Base-by-base conservation (phyloP, 2,797 vertebrate genomes). In the Sebastes melanostomus region DNA sequence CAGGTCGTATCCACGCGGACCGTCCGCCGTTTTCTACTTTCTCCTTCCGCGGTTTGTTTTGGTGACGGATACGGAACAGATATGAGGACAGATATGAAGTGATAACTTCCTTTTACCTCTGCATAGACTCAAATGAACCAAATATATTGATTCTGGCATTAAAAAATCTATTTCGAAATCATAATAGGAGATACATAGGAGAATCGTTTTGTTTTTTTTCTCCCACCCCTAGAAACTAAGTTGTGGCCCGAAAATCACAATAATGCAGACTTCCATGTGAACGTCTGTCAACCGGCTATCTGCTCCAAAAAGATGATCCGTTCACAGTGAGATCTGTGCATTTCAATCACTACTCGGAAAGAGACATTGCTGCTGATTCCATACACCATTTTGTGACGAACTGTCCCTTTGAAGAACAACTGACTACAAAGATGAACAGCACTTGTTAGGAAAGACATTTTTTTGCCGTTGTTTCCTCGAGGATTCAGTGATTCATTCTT, bases 341-440 rank as follows among this genome's bases (percentile, higher is more conserved):
- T 54, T 50, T 4, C 0, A 18, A 5, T 55, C 32, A 27, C 32
- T 12, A 29, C 27, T 61, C 3, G 5, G 11, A 32, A 14, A 56
- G 25, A 25, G 1, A 54, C 7, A 2, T 14, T 25, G 52, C 25
- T 56, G 8, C 2, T 38, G 18, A 66, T 1, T n/a, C 36, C 36
- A 25, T 1, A 75, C 25, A 8, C 29, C 9, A 32, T 27, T 6
- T 42, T 58, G 61, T 24, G 24, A 20, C 46, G 20, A 50, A 36
- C 18, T 82, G 79, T n/a, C 68, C n/a, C 38, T 68, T 60, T 83
- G 13, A 62, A 30, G n/a, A 22, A 50, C 13, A 10, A 34, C n/a
- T 11, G 2, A 66, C 30, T 10, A 20, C 22, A 25, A 25, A 27
- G 42, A 72, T 8, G 25, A 56, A 11, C 8, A 52, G 2, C 20